A percentile compares a stretch with the other conserved stretches of the same genome.
These are phyloP conservation scores for Bombus polaris DNA, from an alignment of 1,140 invertebrate genomes.

Conservation along the genomic window DNA sequence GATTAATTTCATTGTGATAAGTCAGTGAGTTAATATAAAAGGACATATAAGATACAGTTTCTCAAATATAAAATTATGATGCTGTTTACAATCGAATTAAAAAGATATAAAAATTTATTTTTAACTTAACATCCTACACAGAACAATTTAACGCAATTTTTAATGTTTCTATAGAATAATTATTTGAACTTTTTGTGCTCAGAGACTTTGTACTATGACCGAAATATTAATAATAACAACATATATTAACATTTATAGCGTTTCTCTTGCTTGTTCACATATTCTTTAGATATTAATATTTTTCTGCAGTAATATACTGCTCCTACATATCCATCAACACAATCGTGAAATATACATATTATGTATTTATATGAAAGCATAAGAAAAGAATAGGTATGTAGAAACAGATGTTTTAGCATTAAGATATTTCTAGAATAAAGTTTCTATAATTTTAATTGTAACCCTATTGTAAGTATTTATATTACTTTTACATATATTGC, in stretches of 20 bases:
- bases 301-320: not conserved
- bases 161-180: slow-evolving; percentile 17
- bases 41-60: slow-evolving; percentile 12
- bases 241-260: slow-evolving; percentile 27
- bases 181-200: slow-evolving; percentile 30
- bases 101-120: slow-evolving; percentile 28
- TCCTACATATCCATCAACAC: not conserved
- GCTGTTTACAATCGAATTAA: slow-evolving; percentile 1
- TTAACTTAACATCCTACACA: slow-evolving; percentile 6
- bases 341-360: slow-evolving; percentile 8
- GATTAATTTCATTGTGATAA: slow-evolving; percentile 9
- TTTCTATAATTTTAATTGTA: not conserved
- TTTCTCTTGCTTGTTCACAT: not conserved
- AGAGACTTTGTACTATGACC: slow-evolving; percentile 40
- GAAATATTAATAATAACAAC: slow-evolving; percentile 48
- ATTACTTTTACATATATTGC: no score
- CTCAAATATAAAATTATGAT: slow-evolving; percentile 20
- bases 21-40: slow-evolving; percentile 30
- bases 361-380: not conserved
- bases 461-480: not conserved
- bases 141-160: slow-evolving; percentile 21
- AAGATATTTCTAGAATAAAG: not conserved
- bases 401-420: not conserved
- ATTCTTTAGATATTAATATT: not conserved
- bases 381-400: not conserved